Percentiles rank a stretch among this genome's conserved stretches.
These are phyloP conservation scores for Empidonax alnorum DNA, from an alignment of 2,113 vertebrate genomes.

Conservation along the genomic window DNA sequence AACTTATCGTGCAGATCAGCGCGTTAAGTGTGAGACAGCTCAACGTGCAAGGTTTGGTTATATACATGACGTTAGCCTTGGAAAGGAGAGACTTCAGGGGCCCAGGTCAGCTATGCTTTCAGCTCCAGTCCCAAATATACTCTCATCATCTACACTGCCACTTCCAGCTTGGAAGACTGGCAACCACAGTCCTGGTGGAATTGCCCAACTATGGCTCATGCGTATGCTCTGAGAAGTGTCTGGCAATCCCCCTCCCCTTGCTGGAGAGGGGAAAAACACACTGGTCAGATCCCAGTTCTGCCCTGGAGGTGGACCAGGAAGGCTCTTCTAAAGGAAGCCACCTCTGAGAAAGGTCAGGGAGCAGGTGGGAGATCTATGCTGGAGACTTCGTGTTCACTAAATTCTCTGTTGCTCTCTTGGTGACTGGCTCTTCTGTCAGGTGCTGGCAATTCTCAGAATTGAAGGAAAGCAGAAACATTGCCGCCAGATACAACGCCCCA, in stretches of 20 bases:
- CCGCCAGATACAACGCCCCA: not conserved
- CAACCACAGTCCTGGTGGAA: slow-evolving; percentile 61
- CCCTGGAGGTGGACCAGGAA: not conserved
- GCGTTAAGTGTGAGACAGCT: slow-evolving; percentile 79
- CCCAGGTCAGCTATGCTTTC: slow-evolving; percentile 76
- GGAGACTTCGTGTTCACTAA: not conserved
- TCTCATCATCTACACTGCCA: not conserved
- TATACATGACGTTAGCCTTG: slow-evolving; percentile 74
- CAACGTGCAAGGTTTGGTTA: slow-evolving; percentile 79
- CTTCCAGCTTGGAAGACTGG: slow-evolving; percentile 14
- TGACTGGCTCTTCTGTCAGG: not conserved
- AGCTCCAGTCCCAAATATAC: slow-evolving; percentile 23
- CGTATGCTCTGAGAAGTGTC: not conserved
- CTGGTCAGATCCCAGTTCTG: not conserved
- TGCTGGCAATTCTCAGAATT: not conserved
- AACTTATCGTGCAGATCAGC: slow-evolving; percentile 76
- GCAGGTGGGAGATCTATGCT: not conserved
- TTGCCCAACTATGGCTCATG: slow-evolving; percentile 54
- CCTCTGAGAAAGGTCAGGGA: not conserved
- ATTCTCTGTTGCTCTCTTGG: not conserved
- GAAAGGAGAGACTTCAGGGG: slow-evolving; percentile 77
- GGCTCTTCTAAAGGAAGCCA: not conserved
- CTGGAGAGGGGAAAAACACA: not conserved
- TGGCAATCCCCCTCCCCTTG: not conserved
- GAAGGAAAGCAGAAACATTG: not conserved